Evolutionary conservation across 2,113 vertebrate genomes (phyloP).

Genomic region (Oceanodroma tethys): DNA sequence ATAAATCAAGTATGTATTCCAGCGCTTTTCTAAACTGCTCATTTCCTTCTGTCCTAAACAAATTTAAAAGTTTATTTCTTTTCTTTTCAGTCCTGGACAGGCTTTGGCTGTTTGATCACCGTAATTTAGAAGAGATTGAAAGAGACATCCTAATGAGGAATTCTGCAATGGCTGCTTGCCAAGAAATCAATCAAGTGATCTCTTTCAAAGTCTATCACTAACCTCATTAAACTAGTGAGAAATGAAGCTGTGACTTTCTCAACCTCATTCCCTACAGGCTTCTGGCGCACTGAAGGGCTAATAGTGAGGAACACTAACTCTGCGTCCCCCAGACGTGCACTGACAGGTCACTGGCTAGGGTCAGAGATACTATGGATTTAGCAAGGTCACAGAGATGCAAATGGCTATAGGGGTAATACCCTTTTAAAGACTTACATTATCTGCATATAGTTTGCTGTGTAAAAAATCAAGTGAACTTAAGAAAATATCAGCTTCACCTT

Average conservation of each 20-base stretch:
- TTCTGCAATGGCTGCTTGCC: constrained; percentile 10
- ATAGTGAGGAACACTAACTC: neutral
- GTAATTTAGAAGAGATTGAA: neutral
- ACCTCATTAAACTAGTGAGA: constrained; percentile 52
- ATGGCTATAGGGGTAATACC: neutral
- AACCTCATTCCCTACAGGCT: neutral
- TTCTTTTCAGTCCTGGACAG: neutral
- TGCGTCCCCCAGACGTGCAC: neutral
- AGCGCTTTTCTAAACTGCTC: neutral
- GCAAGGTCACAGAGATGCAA: neutral
- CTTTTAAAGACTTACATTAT: neutral
- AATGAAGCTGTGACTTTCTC: constrained; percentile 23
- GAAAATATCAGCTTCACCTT: neutral
- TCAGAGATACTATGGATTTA: neutral
- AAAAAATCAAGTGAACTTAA: neutral
- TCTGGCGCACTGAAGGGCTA: neutral
- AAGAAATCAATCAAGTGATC: constrained; percentile 27
- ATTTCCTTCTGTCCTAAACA: neutral
- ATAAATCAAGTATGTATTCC: neutral
- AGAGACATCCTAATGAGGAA: constrained; percentile 28
- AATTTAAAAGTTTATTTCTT: neutral
- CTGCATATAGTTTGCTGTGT: neutral
- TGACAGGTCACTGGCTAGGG: neutral
- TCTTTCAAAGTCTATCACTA: constrained; percentile 24
- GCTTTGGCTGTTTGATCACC: neutral